These are phyloP conservation scores for Calliphora vicina DNA, from an alignment of 1,140 invertebrate species.

Conservation along the genomic window DNA sequence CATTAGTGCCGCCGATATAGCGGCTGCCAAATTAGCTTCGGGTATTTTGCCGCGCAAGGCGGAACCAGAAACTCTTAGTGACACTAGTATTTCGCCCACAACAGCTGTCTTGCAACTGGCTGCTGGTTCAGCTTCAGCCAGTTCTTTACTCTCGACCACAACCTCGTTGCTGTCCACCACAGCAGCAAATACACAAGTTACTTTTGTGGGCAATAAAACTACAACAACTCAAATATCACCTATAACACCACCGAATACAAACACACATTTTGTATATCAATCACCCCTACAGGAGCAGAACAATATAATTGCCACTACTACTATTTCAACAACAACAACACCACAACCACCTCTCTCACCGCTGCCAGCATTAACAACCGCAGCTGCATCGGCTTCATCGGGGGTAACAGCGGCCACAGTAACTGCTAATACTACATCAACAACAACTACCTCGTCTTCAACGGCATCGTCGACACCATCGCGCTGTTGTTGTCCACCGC, in stretches of 20 bases:
- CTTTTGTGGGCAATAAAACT: constrained; percentile 12
- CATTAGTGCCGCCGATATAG: constrained; percentile 55
- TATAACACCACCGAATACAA: constrained; percentile 38
- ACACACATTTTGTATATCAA: not conserved
- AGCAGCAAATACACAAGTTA: constrained; percentile 34
- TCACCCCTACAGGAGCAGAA: not conserved
- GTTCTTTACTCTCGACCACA: not conserved
- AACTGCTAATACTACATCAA: constrained; percentile 15
- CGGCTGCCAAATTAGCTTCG: constrained; percentile 55
- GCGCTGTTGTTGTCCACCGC: constrained; percentile 53
- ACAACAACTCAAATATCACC: constrained; percentile 38
- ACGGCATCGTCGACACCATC: constrained; percentile 64
- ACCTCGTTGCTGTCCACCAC: constrained; percentile 39
- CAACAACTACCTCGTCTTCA: constrained; percentile 51
- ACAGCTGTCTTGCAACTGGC: constrained; percentile 41
- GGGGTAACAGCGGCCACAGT: constrained; percentile 24
- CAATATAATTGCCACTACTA: not conserved
- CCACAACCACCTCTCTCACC: not conserved
- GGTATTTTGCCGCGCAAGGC: constrained; percentile 55
- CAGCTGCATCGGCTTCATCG: not conserved
- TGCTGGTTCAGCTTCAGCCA: not conserved
- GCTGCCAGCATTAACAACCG: constrained; percentile 21
- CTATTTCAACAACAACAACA: not conserved
- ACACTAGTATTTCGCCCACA: constrained; percentile 59
- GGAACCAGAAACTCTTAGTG: constrained; percentile 57